Conservation (phyloP, 2,888 invertebrate genomes). For the Oscheius myriophilus region DNA sequence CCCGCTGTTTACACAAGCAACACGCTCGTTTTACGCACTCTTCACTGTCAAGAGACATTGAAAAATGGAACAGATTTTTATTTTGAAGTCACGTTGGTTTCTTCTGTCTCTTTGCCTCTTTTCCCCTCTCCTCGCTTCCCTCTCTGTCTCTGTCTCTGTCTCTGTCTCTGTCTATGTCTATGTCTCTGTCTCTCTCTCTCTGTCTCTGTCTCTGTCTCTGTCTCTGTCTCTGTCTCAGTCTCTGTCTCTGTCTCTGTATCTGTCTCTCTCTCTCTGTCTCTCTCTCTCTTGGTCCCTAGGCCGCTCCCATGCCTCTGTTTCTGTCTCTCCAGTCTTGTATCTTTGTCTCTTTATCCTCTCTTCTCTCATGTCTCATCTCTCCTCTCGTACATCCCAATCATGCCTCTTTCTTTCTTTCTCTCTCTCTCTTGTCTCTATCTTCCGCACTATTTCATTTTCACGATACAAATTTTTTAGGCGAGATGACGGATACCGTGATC, state of each 20-base stretch:
- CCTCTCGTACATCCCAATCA: constrained; percentile 15
- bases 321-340: neutral
- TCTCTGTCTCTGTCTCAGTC: too few relatives aligned
- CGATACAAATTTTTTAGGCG: too few relatives aligned
- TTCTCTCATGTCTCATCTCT: constrained; percentile 7
- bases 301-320: neutral
- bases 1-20: neutral
- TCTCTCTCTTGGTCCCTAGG: too few relatives aligned
- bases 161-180: too few relatives aligned
- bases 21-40: neutral
- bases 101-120: constrained; percentile 17
- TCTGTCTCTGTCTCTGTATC: too few relatives aligned
- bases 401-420: neutral
- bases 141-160: too few relatives aligned
- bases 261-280: too few relatives aligned
- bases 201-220: neutral
- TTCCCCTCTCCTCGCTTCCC: constrained; percentile 9
- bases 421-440: constrained; percentile 19
- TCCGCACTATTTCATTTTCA: neutral
- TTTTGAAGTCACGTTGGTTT: neutral
- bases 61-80: neutral
- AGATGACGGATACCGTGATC: constrained; percentile 34
- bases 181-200: constrained; percentile 24
- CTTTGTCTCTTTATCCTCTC: neutral
- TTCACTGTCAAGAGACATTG: constrained; percentile 3